Conservation (phyloP, 1,140 invertebrate species). For the Harlomillsia oculata region DNA sequence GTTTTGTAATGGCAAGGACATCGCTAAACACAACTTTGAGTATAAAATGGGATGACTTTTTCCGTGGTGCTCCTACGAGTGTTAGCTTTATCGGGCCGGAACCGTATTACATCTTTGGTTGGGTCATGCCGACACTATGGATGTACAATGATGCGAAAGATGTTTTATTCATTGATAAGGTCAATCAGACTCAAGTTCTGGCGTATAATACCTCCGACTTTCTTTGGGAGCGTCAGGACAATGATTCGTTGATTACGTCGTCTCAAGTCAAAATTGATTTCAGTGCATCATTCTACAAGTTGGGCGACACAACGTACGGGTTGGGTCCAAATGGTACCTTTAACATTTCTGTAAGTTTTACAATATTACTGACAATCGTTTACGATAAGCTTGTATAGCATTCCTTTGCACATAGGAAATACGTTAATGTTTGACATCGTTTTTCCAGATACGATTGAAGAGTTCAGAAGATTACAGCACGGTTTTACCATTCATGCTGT, state of each 20-base stretch:
- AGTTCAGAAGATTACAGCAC: slow-evolving; percentile 27
- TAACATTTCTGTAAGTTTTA: slow-evolving; percentile 20
- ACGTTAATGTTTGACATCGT: background rate
- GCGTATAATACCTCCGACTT: slow-evolving; percentile 24
- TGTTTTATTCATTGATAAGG: slow-evolving; percentile 13
- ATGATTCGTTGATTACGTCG: background rate
- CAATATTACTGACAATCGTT: background rate
- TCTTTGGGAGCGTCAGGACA: slow-evolving; percentile 21
- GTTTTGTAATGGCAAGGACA: slow-evolving; percentile 27
- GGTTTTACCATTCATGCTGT: slow-evolving; percentile 30
- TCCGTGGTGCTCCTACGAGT: background rate
- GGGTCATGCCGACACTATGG: slow-evolving; percentile 29
- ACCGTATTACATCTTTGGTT: slow-evolving; percentile 26
- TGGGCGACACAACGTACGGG: background rate
- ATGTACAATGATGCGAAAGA: slow-evolving; percentile 24
- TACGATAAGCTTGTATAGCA: background rate
- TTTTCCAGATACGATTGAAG: slow-evolving; percentile 21
- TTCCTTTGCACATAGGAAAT: background rate
- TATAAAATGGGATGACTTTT: slow-evolving; percentile 19
- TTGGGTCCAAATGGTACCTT: slow-evolving; percentile 25
- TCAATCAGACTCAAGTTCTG: slow-evolving; percentile 22
- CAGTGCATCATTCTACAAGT: slow-evolving; percentile 10
- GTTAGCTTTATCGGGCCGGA: slow-evolving; percentile 8
- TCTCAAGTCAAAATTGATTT: slow-evolving; percentile 16
- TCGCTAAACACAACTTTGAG: slow-evolving; percentile 6